phyloP scores from a whole-genome alignment of 2,888 invertebrate species.

The Megastigmus dorsalis region DNA sequence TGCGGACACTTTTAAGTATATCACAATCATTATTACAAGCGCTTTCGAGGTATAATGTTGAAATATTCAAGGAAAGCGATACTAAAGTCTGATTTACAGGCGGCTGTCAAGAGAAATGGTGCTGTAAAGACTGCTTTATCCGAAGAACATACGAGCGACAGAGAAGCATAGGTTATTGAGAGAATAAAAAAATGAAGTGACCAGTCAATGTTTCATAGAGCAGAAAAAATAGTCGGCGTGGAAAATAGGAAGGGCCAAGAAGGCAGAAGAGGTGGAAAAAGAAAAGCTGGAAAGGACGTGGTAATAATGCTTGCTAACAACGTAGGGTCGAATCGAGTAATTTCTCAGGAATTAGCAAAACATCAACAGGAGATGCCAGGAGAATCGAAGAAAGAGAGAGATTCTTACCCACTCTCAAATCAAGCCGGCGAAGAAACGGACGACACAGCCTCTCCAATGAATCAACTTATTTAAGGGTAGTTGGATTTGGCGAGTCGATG shows the following conservation, averaged over 20 bases:
- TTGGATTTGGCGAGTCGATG: conserved; percentile 10
- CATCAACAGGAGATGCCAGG: background rate
- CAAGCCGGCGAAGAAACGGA: background rate
- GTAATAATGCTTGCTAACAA: background rate
- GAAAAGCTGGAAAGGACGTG: background rate
- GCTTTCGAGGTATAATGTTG: too few relatives aligned
- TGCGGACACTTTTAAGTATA: too few relatives aligned
- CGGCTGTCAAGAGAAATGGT: too few relatives aligned
- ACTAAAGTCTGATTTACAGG: background rate
- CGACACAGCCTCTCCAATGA: background rate
- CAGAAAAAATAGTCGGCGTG: background rate
- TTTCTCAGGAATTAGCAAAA: conserved; percentile 16
- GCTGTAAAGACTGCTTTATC: background rate
- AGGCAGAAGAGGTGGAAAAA: too few relatives aligned
- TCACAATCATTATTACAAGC: too few relatives aligned
- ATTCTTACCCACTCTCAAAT: background rate
- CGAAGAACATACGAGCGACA: background rate
- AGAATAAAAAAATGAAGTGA: conserved; percentile 1
- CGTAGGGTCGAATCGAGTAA: background rate
- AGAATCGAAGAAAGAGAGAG: background rate
- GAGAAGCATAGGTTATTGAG: background rate
- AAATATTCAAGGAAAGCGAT: too few relatives aligned
- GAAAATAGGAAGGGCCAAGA: background rate
- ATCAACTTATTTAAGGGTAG: conserved; percentile 58
- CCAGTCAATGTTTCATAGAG: conserved; percentile 1